These are phyloP conservation scores for Phoebastria nigripes DNA, from an alignment of 2,797 vertebrate species.

Conservation along the genomic window DNA sequence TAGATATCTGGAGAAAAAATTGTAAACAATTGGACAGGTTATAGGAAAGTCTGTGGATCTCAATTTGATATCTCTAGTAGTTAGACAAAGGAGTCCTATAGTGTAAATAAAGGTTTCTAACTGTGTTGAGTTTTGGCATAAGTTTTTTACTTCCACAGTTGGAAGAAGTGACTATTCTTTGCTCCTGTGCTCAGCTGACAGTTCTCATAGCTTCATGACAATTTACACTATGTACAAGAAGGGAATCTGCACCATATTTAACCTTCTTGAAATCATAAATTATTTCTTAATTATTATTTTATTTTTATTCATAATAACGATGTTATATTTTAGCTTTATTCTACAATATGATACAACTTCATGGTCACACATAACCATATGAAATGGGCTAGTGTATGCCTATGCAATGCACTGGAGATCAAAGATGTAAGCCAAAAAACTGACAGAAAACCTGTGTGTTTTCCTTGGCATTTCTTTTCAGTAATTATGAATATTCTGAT, in stretches of 20 bases:
- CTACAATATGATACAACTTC: neutral
- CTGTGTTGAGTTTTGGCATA: accelerated
- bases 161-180: neutral
- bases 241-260: neutral
- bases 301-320: neutral
- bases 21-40: neutral
- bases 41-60: neutral
- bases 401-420: neutral
- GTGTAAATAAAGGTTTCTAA: neutral
- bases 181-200: neutral
- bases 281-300: neutral
- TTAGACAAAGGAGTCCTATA: neutral
- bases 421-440: neutral
- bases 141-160: neutral
- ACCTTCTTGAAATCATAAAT: neutral
- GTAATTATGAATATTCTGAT: neutral
- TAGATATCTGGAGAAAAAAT: neutral
- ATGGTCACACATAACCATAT: neutral
- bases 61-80: neutral
- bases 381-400: neutral
- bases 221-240: neutral
- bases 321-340: neutral
- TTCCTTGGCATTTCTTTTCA: neutral
- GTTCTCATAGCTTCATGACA: neutral
- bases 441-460: neutral